Conservation (phyloP, 2,113 vertebrate genomes). For the Platysteira castanea region DNA sequence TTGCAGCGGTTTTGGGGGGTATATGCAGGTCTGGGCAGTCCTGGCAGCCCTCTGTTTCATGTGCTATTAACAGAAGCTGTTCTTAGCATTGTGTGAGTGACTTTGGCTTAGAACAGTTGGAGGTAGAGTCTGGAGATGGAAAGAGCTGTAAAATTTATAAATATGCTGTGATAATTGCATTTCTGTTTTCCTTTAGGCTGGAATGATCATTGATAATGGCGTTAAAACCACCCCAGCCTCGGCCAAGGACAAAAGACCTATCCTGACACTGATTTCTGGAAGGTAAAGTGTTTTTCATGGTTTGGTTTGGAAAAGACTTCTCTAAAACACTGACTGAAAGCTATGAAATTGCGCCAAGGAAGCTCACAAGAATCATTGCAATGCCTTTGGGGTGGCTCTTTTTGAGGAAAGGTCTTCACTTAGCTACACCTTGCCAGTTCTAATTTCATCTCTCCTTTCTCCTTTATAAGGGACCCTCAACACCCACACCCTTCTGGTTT, state of each 20-base stretch:
- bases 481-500: background rate
- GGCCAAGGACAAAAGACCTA: constrained; percentile 93
- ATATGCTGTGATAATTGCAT: background rate
- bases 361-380: background rate
- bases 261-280: constrained; percentile 88
- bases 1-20: background rate
- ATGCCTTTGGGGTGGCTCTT: background rate
- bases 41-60: background rate
- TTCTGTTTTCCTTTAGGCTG: constrained; percentile 76
- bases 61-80: background rate
- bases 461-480: background rate
- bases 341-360: background rate
- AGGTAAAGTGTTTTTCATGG: constrained; percentile 74
- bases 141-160: background rate
- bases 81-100: background rate
- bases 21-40: background rate
- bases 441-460: background rate
- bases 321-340: background rate
- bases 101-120: background rate
- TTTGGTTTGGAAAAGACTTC: background rate
- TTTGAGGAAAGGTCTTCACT: background rate
- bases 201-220: constrained; percentile 96
- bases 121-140: background rate
- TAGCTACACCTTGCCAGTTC: background rate
- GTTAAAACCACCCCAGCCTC: constrained; percentile 93